Conservation (phyloP, 2,113 vertebrate species). For the Paedocypris sp. region DNA sequence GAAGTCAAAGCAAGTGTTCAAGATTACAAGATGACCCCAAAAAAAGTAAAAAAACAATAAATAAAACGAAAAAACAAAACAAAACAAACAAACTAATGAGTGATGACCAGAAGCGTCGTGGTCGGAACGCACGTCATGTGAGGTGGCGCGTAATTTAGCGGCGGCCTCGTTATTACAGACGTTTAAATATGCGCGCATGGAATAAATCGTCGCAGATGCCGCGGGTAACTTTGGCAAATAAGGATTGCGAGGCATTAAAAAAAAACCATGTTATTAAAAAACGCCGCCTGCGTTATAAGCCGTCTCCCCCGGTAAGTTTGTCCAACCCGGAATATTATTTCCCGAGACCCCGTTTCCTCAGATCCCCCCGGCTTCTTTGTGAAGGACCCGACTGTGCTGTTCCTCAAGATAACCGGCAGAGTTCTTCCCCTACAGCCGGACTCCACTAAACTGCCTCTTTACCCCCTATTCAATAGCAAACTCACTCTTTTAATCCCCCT, state of each 20-base stretch:
- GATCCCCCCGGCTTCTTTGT: constrained; percentile 34
- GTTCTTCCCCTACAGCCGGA: constrained; percentile 40
- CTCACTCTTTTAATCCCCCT: constrained; percentile 47
- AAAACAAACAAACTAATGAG: no score
- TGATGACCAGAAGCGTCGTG: no score
- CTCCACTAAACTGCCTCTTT: constrained; percentile 46
- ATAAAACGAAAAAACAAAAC: no score
- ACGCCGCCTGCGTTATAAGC: constrained; percentile 28
- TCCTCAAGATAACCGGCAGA: constrained; percentile 48
- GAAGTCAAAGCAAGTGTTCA: no score
- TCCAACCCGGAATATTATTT: constrained; percentile 40
- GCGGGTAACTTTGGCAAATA: constrained; percentile 25
- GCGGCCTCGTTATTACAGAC: constrained; percentile 30
- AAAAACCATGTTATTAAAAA: constrained; percentile 34
- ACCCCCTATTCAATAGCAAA: constrained; percentile 41
- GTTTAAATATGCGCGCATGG: constrained; percentile 28
- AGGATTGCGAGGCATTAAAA: constrained; percentile 6
- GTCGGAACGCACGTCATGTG: constrained; percentile 14
- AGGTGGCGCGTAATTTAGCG: constrained; percentile 22
- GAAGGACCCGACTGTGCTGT: constrained; percentile 36
- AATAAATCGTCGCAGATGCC: constrained; percentile 29
- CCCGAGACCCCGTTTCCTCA: constrained; percentile 38
- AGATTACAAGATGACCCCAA: no score
- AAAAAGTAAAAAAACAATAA: no score
- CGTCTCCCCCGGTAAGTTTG: constrained; percentile 27